Conservation (phyloP, 2,797 vertebrate species). For the Coccyzus lansbergi region DNA sequence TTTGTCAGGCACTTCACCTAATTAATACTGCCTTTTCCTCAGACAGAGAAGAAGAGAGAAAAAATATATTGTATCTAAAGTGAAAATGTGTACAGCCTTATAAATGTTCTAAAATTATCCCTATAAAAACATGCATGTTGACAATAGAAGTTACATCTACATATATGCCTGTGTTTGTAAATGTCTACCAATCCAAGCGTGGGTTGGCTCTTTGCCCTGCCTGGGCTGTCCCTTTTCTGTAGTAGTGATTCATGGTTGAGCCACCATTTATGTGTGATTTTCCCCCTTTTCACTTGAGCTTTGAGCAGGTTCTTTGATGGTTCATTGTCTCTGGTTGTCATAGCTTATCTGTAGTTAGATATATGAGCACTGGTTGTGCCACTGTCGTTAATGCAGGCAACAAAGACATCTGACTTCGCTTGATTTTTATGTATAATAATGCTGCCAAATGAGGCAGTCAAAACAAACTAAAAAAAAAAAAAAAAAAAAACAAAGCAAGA, state of each 20-base stretch:
- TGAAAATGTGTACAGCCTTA: neutral
- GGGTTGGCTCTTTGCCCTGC: conserved; percentile 10
- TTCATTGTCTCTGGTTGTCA: neutral
- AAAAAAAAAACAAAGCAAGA: neutral
- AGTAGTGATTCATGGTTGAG: neutral
- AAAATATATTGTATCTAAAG: conserved; percentile 7
- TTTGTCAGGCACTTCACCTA: conserved; percentile 43
- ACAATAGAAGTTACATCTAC: conserved; percentile 12
- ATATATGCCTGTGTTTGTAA: neutral
- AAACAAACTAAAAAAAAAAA: neutral
- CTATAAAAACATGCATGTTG: neutral
- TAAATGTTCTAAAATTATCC: conserved; percentile 22
- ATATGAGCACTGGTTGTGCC: neutral
- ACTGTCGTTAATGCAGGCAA: neutral
- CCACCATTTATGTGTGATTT: neutral
- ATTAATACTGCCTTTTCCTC: conserved; percentile 44
- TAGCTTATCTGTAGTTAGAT: neutral
- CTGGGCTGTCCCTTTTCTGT: neutral
- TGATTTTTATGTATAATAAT: neutral
- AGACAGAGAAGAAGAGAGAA: neutral
- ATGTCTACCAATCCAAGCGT: neutral
- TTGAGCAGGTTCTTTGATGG: neutral
- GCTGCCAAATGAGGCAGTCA: conserved; percentile 10
- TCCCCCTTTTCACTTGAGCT: neutral
- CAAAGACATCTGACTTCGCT: neutral